A percentile compares a stretch with the other conserved stretches of the same genome.
phyloP scores from a whole-genome alignment of 2,888 invertebrate genomes.

The Perizoma flavofasciatum region DNA sequence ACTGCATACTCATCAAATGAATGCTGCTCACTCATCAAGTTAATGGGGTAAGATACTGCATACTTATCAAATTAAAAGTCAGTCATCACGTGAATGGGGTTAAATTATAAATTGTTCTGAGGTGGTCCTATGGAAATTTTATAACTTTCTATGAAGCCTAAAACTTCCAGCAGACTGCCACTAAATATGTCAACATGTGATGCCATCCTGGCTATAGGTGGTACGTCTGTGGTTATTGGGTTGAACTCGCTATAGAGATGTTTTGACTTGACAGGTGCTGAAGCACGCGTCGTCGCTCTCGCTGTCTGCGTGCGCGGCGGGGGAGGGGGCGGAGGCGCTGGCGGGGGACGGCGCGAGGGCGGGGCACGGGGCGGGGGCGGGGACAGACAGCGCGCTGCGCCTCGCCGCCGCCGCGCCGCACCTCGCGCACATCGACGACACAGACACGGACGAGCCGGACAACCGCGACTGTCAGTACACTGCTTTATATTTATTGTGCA shows the following conservation, averaged over 20 bases:
- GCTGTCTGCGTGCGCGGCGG: constrained; percentile 12
- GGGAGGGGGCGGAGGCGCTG: constrained; percentile 16
- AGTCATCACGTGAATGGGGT: too few species aligned
- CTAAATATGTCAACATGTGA: too few species aligned
- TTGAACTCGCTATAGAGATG: background rate
- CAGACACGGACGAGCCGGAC: constrained; percentile 82
- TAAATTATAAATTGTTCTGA: too few species aligned
- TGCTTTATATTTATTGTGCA: background rate
- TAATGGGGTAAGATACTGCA: too few species aligned
- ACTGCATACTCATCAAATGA: too few species aligned
- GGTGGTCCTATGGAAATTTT: too few species aligned
- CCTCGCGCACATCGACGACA: constrained; percentile 85
- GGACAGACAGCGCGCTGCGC: constrained; percentile 46
- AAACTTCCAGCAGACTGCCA: too few species aligned
- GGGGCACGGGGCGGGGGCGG: constrained; percentile 16
- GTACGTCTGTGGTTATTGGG: background rate
- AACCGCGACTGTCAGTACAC: constrained; percentile 62
- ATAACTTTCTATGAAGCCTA: too few species aligned
- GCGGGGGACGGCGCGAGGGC: too few species aligned
- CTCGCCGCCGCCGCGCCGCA: constrained; percentile 59
- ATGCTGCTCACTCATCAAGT: too few species aligned
- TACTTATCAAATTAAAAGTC: too few species aligned
- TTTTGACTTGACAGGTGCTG: constrained; percentile 6
- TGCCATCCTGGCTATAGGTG: background rate
- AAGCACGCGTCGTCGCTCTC: constrained; percentile 25